A percentile compares a stretch with the other conserved stretches of the same genome.
These are phyloP conservation scores for Drosophila crucigera DNA, from an alignment of 2,888 invertebrate genomes.

Conservation along the genomic window DNA sequence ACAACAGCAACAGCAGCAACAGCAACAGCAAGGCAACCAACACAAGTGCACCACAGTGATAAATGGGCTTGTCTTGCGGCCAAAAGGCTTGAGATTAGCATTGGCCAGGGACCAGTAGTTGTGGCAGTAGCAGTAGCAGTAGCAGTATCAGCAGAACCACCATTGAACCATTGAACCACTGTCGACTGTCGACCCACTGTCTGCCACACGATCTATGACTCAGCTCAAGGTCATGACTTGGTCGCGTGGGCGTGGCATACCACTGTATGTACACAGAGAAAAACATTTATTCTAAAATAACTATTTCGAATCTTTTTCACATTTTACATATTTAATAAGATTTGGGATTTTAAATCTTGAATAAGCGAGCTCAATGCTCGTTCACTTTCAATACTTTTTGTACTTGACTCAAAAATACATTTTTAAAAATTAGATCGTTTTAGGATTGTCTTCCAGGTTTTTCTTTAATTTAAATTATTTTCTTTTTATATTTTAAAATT, in stretches of 20 bases:
- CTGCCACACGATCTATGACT: slow-evolving; percentile 48
- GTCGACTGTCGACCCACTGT: slow-evolving; percentile 59
- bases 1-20: not conserved
- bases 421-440: not conserved
- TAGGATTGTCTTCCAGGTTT: not conserved
- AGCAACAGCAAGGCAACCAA: slow-evolving; percentile 29
- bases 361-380: not conserved
- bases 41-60: slow-evolving; percentile 66
- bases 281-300: not conserved
- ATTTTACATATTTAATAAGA: not conserved
- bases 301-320: not conserved
- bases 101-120: slow-evolving; percentile 37
- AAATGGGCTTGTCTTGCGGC: slow-evolving; percentile 70
- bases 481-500: not conserved
- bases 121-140: slow-evolving; percentile 28
- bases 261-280: slow-evolving; percentile 3
- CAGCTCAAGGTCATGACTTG: slow-evolving; percentile 49
- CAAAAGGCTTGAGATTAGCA: slow-evolving; percentile 67
- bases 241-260: slow-evolving; percentile 27
- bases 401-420: not conserved
- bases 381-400: too few species aligned
- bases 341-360: not conserved
- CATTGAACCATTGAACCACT: slow-evolving; percentile 1
- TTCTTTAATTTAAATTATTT: not conserved
- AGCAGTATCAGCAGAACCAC: slow-evolving; percentile 2